phyloP scores from a whole-genome alignment of 2,888 invertebrate species.

The Nesidiocoris tenuis region DNA sequence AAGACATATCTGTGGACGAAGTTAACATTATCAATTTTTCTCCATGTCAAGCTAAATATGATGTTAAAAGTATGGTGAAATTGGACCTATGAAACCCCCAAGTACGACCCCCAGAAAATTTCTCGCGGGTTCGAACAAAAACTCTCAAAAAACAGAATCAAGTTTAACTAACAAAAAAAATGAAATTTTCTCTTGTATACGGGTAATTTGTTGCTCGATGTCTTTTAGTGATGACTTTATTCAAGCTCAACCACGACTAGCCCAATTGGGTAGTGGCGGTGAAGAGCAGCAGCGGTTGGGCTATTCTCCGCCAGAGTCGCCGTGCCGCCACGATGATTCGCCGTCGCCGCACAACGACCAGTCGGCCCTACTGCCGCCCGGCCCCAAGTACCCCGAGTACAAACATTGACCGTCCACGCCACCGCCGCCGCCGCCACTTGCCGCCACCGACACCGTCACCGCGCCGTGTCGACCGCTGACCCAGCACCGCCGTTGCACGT shows the following conservation, averaged over 20 bases:
- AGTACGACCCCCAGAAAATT: too few species aligned
- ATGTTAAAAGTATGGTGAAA: too few species aligned
- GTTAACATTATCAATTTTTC: too few species aligned
- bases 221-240: constrained; percentile 96
- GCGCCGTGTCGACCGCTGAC: not conserved
- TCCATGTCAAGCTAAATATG: too few species aligned
- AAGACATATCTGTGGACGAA: too few species aligned
- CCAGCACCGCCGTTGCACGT: not conserved
- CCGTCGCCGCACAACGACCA: constrained; percentile 50
- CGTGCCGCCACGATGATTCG: constrained; percentile 39
- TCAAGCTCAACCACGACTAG: constrained; percentile 95
- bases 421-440: constrained; percentile 51
- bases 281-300: constrained; percentile 48
- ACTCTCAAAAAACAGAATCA: not conserved
- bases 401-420: constrained; percentile 63
- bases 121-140: too few species aligned
- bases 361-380: constrained; percentile 50
- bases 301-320: constrained; percentile 58
- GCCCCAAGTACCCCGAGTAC: constrained; percentile 69
- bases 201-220: constrained; percentile 54
- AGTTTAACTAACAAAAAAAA: too few species aligned
- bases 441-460: constrained; percentile 41
- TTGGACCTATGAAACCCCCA: too few species aligned
- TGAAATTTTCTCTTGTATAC: constrained; percentile 36
- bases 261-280: constrained; percentile 92